Base-by-base conservation (phyloP, 2,113 vertebrate species). In the Elaphurus davidianus region DNA sequence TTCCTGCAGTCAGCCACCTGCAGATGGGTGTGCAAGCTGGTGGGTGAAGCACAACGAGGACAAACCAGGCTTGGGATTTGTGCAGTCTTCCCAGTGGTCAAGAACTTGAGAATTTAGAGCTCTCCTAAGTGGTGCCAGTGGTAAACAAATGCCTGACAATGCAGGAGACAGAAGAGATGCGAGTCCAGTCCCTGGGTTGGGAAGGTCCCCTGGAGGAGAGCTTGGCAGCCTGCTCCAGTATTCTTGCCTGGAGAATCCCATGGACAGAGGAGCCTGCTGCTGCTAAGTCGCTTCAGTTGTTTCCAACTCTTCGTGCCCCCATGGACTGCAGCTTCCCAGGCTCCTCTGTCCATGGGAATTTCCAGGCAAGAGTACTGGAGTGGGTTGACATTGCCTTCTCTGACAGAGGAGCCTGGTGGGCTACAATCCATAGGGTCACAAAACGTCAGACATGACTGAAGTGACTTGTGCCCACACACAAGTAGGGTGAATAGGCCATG, bases 1-100 rank as follows among this genome's bases (percentile, higher is more conserved):
- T 50, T 59, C 21, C 59, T 6, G 1, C n/a, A 17, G 7, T 71
- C 14, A 82, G 7, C 15, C 43, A 3, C 54, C 28, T 43, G 59
- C 16, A 36, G 21, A 4, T 0, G 36, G 50, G 33, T 14, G 30
- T 64, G n/a, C 28, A 1, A 0, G 45, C 62, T 33, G 6, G 17
- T 47, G 14, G 11, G 8, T 45, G 21, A 59, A 33, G 12, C 50
- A 2, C 1, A 25, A 7, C 1, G 30, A 45, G 15, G 33, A 15
- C 21, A 28, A n/a, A 36, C 33, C 28, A 36, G 62, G 9, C 40
- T 9, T 43, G 50, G 25, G 0, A 10, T 43, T 8, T 11, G 36
- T n/a, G 25, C 4, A 6, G 2, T 47, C 64, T 91, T 81, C 3
- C 4, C 36, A 4, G 23, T 11, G 7, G 36, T 59, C 19, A 30